A percentile compares a stretch with the other conserved stretches of the same genome.
These are phyloP conservation scores for Ursus arctos DNA, from an alignment of 2,113 vertebrate genomes.

Conservation along the genomic window DNA sequence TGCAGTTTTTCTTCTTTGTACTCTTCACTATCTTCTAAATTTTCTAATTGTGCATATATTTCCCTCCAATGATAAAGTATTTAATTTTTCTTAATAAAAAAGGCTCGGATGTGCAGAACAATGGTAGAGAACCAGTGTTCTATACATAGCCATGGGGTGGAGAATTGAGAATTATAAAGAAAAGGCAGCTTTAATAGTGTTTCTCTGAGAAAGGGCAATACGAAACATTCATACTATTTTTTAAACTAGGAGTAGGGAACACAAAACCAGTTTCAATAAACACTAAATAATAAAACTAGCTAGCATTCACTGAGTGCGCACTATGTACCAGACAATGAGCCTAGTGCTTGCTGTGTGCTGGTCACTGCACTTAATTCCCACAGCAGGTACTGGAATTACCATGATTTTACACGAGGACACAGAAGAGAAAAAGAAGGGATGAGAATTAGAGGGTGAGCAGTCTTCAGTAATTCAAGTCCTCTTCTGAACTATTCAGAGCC, in stretches of 20 bases:
- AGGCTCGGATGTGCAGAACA: background rate
- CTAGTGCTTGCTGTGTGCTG: background rate
- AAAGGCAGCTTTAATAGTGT: background rate
- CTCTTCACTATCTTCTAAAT: background rate
- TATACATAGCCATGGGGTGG: background rate
- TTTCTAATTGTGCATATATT: background rate
- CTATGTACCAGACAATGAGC: background rate
- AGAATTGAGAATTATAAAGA: background rate
- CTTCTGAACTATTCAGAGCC: background rate
- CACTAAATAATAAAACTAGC: background rate
- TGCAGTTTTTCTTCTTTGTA: background rate
- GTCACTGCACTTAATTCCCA: background rate
- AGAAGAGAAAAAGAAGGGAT: background rate
- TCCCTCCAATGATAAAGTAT: background rate
- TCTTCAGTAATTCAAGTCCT: background rate
- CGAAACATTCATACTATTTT: background rate
- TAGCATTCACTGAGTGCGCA: background rate
- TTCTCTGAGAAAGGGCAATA: background rate
- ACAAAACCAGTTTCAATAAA: background rate
- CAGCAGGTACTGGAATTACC: background rate
- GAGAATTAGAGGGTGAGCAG: background rate
- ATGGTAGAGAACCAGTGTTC: background rate
- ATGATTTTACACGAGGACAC: background rate
- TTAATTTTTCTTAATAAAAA: background rate
- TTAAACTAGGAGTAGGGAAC: background rate